These are phyloP conservation scores for Enteromius fasciolatus DNA, from an alignment of 2,797 vertebrate genomes.

Conservation along the genomic window DNA sequence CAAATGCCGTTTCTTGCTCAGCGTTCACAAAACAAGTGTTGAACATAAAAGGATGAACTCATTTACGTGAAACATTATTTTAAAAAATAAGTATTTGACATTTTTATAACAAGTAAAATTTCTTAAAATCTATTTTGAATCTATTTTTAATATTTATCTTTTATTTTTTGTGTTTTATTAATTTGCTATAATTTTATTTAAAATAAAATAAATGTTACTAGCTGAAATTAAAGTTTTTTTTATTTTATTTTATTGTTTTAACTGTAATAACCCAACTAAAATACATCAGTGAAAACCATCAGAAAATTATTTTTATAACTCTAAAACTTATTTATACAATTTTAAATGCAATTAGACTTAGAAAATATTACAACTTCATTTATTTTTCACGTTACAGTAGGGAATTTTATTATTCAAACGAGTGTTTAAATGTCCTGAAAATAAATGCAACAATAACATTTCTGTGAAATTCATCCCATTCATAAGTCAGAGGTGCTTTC, in stretches of 20 bases:
- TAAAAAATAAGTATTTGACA: not conserved
- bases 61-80: not conserved
- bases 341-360: not conserved
- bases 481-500: not conserved
- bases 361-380: not conserved
- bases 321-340: not conserved
- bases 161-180: not conserved
- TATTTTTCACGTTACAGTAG: not conserved
- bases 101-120: not conserved
- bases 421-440: not conserved
- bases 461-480: not conserved
- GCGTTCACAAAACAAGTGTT: not conserved
- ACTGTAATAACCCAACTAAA: not conserved
- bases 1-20: slow-evolving; percentile 14
- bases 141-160: not conserved
- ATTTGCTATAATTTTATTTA: not conserved
- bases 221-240: not conserved
- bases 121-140: not conserved
- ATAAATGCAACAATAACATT: too few relatives aligned
- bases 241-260: not conserved
- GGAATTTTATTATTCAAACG: not conserved
- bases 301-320: not conserved
- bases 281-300: not conserved
- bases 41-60: not conserved
- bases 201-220: not conserved